Evolutionary conservation across 1,140 invertebrate species (phyloP).

Genomic region (Geopemphigus sp.): DNA sequence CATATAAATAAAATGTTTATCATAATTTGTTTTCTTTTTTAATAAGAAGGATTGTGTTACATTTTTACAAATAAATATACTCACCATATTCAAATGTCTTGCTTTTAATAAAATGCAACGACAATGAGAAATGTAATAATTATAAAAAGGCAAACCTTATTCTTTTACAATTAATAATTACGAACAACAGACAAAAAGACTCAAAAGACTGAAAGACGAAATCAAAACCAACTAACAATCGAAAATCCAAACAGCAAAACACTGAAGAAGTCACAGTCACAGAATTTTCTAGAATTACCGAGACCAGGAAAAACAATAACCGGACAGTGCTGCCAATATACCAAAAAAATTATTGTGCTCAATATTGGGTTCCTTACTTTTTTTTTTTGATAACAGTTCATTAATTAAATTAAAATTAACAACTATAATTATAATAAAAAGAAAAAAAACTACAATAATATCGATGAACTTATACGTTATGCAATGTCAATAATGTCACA

Average conservation of each 20-base stretch:
- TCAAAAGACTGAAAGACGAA: background rate
- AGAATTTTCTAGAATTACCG: conserved; percentile 39
- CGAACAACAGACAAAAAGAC: too few relatives aligned
- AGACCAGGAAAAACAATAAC: conserved; percentile 15
- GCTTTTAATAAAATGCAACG: background rate
- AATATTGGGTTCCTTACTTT: background rate
- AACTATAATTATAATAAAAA: too few relatives aligned
- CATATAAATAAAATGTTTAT: too few relatives aligned
- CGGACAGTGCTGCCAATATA: conserved; percentile 34
- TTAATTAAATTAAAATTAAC: too few relatives aligned
- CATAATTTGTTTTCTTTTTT: too few relatives aligned
- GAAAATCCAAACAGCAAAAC: too few relatives aligned
- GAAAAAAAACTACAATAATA: too few relatives aligned
- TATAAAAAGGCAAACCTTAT: background rate
- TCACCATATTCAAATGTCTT: background rate
- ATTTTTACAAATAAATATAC: background rate
- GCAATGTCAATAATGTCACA: too few relatives aligned
- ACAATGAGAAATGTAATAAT: background rate
- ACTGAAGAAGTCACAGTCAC: background rate
- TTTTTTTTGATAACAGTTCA: background rate
- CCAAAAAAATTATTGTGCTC: background rate
- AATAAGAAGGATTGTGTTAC: too few relatives aligned
- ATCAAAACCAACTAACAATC: background rate
- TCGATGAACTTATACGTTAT: too few relatives aligned
- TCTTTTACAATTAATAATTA: too few relatives aligned